Conservation (phyloP, 2,888 invertebrate species). For the Physocephala rufipes region DNA sequence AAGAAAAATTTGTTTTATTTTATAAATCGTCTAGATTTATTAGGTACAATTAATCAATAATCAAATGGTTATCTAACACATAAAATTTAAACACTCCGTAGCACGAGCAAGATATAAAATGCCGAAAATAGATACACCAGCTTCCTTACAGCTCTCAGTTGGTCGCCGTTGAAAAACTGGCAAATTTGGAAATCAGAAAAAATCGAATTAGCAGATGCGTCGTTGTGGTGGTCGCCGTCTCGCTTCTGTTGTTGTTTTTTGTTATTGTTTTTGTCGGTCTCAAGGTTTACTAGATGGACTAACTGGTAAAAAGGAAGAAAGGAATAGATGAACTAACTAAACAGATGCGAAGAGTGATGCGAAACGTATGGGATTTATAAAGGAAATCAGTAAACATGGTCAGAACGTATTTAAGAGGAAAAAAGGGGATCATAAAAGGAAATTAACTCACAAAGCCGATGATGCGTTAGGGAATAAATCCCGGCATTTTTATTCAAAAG, state of each 20-base stretch:
- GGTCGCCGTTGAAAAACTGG: background rate
- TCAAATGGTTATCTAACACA: background rate
- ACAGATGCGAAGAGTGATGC: constrained; percentile 24
- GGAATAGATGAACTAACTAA: background rate
- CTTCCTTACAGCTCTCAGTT: background rate
- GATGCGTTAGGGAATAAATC: constrained; percentile 24
- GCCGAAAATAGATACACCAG: background rate
- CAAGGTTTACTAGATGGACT: too few species aligned
- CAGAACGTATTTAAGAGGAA: background rate
- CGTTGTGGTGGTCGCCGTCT: too few species aligned
- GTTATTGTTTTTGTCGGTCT: too few species aligned
- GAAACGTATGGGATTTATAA: constrained; percentile 16
- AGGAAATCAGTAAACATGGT: constrained; percentile 34
- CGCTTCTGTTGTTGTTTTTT: too few species aligned
- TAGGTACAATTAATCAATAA: background rate
- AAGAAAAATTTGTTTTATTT: too few species aligned
- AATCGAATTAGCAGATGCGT: constrained; percentile 26
- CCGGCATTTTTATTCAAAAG: constrained; percentile 23
- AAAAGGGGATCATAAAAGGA: constrained; percentile 13
- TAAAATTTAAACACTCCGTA: background rate
- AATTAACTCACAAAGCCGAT: background rate
- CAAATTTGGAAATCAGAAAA: constrained; percentile 25
- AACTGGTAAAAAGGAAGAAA: constrained; percentile 3
- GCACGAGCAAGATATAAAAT: too few species aligned
- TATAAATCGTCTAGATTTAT: too few species aligned